Conservation (phyloP, 2,113 vertebrate genomes). For the Cyprinodon variegatus region DNA sequence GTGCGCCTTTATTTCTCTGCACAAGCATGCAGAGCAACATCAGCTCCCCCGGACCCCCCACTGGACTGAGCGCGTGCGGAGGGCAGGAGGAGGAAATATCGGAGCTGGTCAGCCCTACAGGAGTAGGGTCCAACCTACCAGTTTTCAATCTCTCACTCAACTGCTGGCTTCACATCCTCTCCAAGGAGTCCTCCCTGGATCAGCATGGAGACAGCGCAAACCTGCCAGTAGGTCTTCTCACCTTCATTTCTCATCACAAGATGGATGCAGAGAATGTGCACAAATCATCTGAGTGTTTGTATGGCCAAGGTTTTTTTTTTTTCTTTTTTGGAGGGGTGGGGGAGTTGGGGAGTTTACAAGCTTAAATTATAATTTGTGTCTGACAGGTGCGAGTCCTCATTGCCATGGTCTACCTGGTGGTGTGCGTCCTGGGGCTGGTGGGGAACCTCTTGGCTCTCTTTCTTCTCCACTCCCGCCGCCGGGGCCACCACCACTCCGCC, state of each 20-base stretch:
- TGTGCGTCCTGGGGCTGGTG: conserved; percentile 82
- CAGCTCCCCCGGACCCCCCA: conserved; percentile 39
- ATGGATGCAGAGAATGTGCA: neutral
- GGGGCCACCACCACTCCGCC: conserved; percentile 71
- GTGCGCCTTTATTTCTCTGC: conserved; percentile 2
- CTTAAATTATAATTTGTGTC: neutral
- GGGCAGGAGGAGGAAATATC: conserved; percentile 66
- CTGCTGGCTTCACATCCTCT: conserved; percentile 81
- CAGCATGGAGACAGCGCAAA: conserved; percentile 73
- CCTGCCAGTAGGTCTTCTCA: conserved; percentile 62
- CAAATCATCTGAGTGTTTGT: neutral
- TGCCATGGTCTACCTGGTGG: conserved; percentile 79
- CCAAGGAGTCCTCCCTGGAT: conserved; percentile 73
- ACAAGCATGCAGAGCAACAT: conserved; percentile 66
- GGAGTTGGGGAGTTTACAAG: neutral
- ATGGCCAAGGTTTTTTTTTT: neutral
- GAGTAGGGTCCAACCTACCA: conserved; percentile 33
- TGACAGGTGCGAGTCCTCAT: conserved; percentile 75
- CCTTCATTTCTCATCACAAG: neutral
- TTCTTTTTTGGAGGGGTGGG: too few relatives aligned
- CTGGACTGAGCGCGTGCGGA: conserved; percentile 51
- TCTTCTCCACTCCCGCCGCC: conserved; percentile 76
- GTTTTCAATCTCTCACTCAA: conserved; percentile 74
- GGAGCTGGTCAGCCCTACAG: conserved; percentile 51
- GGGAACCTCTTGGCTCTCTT: conserved; percentile 83